Evolutionary conservation across 2,113 vertebrate genomes (phyloP), one percentile per base, ranked within the genome.

Genomic region (Calypte anna): DNA sequence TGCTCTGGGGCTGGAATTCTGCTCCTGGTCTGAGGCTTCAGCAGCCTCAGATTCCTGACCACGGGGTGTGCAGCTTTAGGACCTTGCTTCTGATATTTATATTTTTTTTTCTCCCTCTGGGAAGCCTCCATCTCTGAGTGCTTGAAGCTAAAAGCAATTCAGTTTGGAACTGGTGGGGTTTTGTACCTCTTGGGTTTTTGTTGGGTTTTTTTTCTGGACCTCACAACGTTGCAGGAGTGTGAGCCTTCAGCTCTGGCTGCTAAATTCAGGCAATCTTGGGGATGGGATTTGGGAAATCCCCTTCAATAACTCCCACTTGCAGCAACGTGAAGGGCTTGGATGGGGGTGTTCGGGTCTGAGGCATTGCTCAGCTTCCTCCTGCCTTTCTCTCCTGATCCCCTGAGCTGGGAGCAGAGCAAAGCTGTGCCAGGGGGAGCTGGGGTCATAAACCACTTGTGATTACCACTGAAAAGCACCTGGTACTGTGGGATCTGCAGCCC

Each of bases 1-100:
- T n/a, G 40, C 31, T 13, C 5, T 40, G 21, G 0, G 7, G 1
- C 21, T 20, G 0, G 14, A 27, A 5, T 24, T 10, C 46, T 28
- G 31, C 30, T 67, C 31, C 50, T 38, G 63, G 1, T 10, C 59
- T 21, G 62, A 8, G 78, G 3, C n/a, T 44, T 51, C 3, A 3
- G 6, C 44, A 69, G 38, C 70, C 20, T 18, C 51, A n/a, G 40
- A 36, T 43, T 28, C 14, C 76, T 36, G 50, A 33, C 70, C 54
- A 14, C 25, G 3, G 46, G 24, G 15, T 6, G n/a, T 68, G 72
- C 21, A 12, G 7, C 7, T 27, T 58, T 17, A 40, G 64, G 17
- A 33, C 15, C 8, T 24, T 54, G 55, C 48, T 67, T 30, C 12
- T 19, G 19, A 8, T 24, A 23, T 7, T 21, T 68, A 11, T 15